Base-by-base conservation (phyloP, 1,140 invertebrate genomes). In the Papilio aristodemus region DNA sequence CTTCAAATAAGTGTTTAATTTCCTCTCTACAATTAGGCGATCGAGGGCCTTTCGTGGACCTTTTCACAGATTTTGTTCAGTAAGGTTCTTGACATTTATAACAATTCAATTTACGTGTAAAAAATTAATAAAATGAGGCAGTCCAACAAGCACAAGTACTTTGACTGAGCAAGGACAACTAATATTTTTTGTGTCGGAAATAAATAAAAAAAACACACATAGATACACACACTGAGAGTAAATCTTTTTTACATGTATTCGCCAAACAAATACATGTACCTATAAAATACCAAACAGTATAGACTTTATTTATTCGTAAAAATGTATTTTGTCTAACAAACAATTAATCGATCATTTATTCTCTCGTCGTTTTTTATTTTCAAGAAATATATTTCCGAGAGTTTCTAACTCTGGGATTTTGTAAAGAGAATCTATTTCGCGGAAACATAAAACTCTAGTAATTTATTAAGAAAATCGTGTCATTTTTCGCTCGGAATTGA, bases 381-480 rank as follows among this genome's bases (percentile, higher is more conserved):
- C 19, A 54, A 54, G 10, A 46, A 9, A 19, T 39, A 39, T 54
- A 9, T 22, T 13, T 54, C 22, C 9, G 11, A 17, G 22, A 54
- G 46, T 22, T 54, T 11, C 10, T 22, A 54, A 22, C 19, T 19
- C 19, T 5, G 46, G 9, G 19, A 54, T 54, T 22, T 22, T 25
- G 46, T 22, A 54, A 25, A 54, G 46, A 25, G 22, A 50, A 54
- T 54, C 46, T 54, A 54, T 54, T 54, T 54, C 46, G 19, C 46
- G 22, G 46, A 54, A 54, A 5, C n/a, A 43, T 54, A 54, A 54
- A 54, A 54, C 46, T 54, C 46, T 22, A 11, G 46, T 54, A 22
- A 54, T 54, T 54, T 54, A 54, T 54, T 54, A 54, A 54, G 46
- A 54, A 54, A 54, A 54, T 54, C 46, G 46, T 54, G 46, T 54